A percentile compares a stretch with the other conserved stretches of the same genome.
Evolutionary conservation across 2,797 vertebrate species (phyloP).

Genomic region (Myiotriccus ornatus): DNA sequence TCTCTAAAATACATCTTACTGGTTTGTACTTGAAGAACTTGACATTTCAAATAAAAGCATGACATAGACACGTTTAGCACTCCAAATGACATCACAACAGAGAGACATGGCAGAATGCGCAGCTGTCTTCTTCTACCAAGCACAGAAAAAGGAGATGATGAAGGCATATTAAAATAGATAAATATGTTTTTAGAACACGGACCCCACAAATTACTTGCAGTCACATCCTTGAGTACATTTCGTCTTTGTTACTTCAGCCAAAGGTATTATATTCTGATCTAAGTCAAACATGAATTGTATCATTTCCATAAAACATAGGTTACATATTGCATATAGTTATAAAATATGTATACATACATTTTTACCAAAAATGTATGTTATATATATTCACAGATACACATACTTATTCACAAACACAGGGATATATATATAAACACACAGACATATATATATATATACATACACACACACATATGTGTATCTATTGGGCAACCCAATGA

Average conservation of each 20-base stretch:
- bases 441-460: accelerated
- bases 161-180: not conserved
- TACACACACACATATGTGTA: not conserved
- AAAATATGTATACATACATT: no score
- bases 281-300: not conserved
- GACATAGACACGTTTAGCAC: not conserved
- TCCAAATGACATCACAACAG: not conserved
- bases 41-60: not conserved
- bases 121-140: not conserved
- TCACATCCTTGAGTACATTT: not conserved
- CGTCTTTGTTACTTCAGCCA: not conserved
- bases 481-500: not conserved
- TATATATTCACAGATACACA: not conserved
- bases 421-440: not conserved
- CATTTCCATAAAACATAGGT: not conserved
- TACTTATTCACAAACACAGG: not conserved
- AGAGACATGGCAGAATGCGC: not conserved
- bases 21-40: not conserved
- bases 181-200: not conserved
- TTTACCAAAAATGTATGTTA: not conserved
- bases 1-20: not conserved
- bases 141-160: not conserved
- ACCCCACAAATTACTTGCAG: not conserved
- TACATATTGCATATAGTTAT: not conserved
- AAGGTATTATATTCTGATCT: not conserved